phyloP scores from a whole-genome alignment of 2,888 invertebrate species.

The Ormyrus rosae region DNA sequence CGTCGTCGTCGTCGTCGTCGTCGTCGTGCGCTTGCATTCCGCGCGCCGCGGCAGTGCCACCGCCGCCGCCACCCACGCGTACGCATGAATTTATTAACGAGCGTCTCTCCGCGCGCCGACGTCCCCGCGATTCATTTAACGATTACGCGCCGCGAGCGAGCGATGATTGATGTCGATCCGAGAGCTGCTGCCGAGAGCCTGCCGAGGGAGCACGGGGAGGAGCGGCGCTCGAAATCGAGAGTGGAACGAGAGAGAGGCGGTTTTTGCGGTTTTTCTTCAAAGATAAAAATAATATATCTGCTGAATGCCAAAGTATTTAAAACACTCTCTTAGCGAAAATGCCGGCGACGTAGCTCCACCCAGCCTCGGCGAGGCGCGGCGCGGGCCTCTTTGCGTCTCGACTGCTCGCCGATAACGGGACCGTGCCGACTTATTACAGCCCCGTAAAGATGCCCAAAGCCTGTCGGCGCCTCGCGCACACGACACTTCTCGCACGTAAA shows the following conservation, averaged over 20 bases:
- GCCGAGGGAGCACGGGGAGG: not conserved
- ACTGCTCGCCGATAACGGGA: constrained; percentile 40
- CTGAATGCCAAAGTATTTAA: no score
- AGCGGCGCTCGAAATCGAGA: constrained; percentile 16
- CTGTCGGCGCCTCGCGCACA: constrained; percentile 33
- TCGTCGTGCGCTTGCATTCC: not conserved
- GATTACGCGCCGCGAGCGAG: constrained; percentile 49
- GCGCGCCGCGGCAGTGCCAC: no score
- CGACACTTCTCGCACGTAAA: not conserved
- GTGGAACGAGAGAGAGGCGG: not conserved
- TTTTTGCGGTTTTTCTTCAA: not conserved
- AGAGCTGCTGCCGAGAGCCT: constrained; percentile 6
- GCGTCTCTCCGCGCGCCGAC: constrained; percentile 27
- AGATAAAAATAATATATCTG: not conserved
- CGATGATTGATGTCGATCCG: constrained; percentile 58
- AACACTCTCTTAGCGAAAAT: no score
- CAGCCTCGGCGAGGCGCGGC: not conserved
- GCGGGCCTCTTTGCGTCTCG: not conserved
- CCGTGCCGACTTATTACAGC: constrained; percentile 42
- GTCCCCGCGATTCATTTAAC: constrained; percentile 55
- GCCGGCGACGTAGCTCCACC: no score
- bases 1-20: not conserved
- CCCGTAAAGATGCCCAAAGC: constrained; percentile 42
- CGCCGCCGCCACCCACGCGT: constrained; percentile 18
- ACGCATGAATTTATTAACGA: constrained; percentile 57